Evolutionary conservation across 2,113 vertebrate genomes (phyloP), one percentile per base, ranked within the genome.

Genomic region (Gambusia holbrooki): DNA sequence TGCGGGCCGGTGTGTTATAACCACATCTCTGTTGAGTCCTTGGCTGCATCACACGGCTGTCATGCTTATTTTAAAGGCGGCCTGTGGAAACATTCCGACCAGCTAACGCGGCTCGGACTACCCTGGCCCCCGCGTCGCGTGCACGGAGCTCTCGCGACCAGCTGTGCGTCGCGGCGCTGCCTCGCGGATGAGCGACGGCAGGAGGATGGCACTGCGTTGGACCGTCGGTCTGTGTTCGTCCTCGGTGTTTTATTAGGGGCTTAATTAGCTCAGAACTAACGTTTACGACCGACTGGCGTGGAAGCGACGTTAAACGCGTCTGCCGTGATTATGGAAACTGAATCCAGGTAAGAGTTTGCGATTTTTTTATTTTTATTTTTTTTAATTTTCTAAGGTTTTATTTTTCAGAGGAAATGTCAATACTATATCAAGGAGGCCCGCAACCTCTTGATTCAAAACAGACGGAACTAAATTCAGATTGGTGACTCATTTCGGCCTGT

Each of bases 321-420:
- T 80, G 8, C 71, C 68, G 62, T 73, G 77, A 82, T 82, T 78
- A 94, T 93, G 93, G 90, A 81, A 86, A 84, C 70, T 66, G 70
- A 78, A 79, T 78, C 40, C 87, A 90, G 92, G 93, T 94, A 82
- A 88, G 92, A 70, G 12, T 73, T 69, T 5, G 4, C 3, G 8
- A 27, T 32, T 51, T 32, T 51, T 28, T 71, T 48, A 0, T 13
- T 30, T 22, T 32, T 74, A 35, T 17, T 35, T 0, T 83, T 8
- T 74, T 37, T 90, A 17, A 42, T 15, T 66, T 28, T 70, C 15
- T 15, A 17, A 48, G 45, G 45, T 48, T 48, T 48, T 48, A 19
- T 48, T 48, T 48, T 48, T 19, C 14, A 48, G 17, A 48, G 27
- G 33, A 1, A 28, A 45, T 60, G 27, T 77, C 13, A 33, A 1